Conservation (phyloP, 2,797 vertebrate genomes). For the Knipowitschia caucasica region DNA sequence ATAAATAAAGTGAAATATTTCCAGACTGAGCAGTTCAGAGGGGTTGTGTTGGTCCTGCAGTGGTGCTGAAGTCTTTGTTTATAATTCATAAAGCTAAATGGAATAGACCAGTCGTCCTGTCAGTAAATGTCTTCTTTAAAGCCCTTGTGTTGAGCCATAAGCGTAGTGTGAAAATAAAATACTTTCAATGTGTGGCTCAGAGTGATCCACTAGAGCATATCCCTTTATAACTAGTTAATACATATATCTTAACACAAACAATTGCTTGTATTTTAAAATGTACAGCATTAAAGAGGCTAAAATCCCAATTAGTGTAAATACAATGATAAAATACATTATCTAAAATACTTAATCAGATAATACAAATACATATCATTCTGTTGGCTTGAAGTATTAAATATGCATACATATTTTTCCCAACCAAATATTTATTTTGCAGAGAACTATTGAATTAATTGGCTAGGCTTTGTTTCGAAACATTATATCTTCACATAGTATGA, state of each 20-base stretch:
- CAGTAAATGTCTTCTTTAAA: constrained; percentile 48
- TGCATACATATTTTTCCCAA: too few relatives aligned
- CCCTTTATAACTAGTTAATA: not conserved
- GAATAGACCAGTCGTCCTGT: constrained; percentile 58
- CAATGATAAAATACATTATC: too few relatives aligned
- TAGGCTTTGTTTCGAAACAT: not conserved
- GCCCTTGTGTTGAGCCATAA: constrained; percentile 36
- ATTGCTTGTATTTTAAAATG: too few relatives aligned
- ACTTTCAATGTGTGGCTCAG: constrained; percentile 36
- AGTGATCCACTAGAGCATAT: constrained; percentile 21
- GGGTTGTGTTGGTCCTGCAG: constrained; percentile 43
- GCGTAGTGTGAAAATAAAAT: constrained; percentile 52
- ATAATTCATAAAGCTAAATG: constrained; percentile 76
- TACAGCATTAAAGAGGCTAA: too few relatives aligned
- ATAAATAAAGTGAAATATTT: constrained; percentile 37
- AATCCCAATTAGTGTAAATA: too few relatives aligned
- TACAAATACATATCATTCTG: too few relatives aligned
- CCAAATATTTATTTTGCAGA: too few relatives aligned
- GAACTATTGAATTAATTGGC: not conserved
- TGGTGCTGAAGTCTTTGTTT: constrained; percentile 70
- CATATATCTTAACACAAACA: not conserved
- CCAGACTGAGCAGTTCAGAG: constrained; percentile 45
- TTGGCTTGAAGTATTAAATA: too few relatives aligned
- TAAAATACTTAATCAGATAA: too few relatives aligned
- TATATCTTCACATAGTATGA: not conserved